Evolutionary conservation across 2,888 invertebrate species (phyloP), one percentile per base, ranked within the genome.

Genomic region (Toxonevra muliebris): DNA sequence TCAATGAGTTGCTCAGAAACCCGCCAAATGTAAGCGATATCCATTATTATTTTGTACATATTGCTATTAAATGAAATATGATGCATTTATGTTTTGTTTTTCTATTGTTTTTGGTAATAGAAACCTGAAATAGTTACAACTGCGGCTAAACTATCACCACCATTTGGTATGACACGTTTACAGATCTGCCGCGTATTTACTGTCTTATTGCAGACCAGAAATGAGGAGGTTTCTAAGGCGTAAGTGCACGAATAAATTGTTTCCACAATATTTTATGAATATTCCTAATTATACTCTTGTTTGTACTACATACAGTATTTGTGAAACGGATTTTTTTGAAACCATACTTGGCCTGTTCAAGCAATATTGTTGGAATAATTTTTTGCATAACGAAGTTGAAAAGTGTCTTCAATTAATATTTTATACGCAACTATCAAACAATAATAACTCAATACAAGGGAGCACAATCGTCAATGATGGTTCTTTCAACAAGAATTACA

Each of bases 331-430:
- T 73, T 90, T 89, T 52, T 88, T 90, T 78, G 86, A 86, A 76
- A 86, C 89, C 78, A 87, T 93, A 79, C 86, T 96, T 89, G 93
- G 95, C 85, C 88, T 97, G 86, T 93, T 96, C 88, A 95, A 96
- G 87, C 88, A 89, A 84, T 95, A 93, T 87, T 90, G 91, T 74
- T 92, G 95, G 93, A 97, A 98, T 88, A 97, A 96, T 88, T 97
- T 98, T 87, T 89, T 98, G 82, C 97, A 98, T 86, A 92, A 92
- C 75, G 94, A 95, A 87, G 93, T 95, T 75, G 91, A 92, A 84
- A 90, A 91, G 84, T 92, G 94, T 83, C 86, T 96, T 76, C 87
- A 88, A 70, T 88, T 91, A 86, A 92, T 93, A 79, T 89, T 95
- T 78, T 74, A 82, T 68, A 78, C 78, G 67, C 77, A 77, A 74